Evolutionary conservation across 1,140 invertebrate species (phyloP).

Genomic region (Steinernema khuongi): DNA sequence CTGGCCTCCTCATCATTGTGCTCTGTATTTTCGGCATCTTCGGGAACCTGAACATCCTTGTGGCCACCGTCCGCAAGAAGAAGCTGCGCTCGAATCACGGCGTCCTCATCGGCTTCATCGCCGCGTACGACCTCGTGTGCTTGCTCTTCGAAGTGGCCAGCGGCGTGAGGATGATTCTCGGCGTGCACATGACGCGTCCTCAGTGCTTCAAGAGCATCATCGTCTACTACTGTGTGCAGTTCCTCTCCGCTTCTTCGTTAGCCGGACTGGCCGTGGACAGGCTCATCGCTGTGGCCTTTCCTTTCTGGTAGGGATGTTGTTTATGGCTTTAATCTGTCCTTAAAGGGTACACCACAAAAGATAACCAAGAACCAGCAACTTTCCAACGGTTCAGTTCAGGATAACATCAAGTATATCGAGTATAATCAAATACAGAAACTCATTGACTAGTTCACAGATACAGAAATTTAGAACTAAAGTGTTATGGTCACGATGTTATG

Average conservation of each 20-base stretch:
- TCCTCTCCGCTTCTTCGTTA: not conserved
- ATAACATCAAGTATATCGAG: too few relatives aligned
- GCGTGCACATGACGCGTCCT: not conserved
- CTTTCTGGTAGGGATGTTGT: not conserved
- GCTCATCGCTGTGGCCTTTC: not conserved
- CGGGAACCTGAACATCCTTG: too few relatives aligned
- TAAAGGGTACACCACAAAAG: too few relatives aligned
- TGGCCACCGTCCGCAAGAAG: not conserved
- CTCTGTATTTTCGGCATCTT: not conserved
- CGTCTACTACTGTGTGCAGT: not conserved
- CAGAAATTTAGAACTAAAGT: too few relatives aligned
- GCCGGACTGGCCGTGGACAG: not conserved
- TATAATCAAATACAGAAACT: too few relatives aligned
- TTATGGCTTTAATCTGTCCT: not conserved
- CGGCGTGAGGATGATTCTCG: not conserved
- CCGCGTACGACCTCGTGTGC: not conserved
- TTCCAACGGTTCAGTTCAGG: too few relatives aligned
- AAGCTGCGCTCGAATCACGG: not conserved
- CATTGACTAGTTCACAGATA: too few relatives aligned
- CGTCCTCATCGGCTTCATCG: not conserved
- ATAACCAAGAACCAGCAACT: too few relatives aligned
- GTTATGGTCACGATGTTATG: too few relatives aligned
- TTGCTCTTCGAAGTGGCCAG: too few relatives aligned
- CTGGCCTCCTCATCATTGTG: not conserved
- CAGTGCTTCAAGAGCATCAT: not conserved